These are phyloP conservation scores for Schizopygopsis malacanthus DNA, from an alignment of 2,797 vertebrate genomes.

Conservation along the genomic window DNA sequence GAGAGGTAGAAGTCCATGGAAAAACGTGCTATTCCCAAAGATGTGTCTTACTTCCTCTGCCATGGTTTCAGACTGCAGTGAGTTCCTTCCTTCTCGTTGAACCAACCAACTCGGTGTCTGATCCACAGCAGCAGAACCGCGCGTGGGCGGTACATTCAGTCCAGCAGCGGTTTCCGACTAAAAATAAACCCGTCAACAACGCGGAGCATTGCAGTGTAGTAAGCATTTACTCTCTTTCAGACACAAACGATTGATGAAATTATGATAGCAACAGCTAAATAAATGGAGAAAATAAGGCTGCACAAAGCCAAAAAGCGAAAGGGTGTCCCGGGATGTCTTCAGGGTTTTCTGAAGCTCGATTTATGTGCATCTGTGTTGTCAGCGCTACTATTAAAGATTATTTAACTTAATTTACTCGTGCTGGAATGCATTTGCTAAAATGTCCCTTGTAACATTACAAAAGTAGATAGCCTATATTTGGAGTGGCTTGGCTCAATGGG, in stretches of 20 bases:
- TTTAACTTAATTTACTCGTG: neutral
- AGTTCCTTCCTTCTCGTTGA: constrained; percentile 21
- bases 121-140: constrained; percentile 43
- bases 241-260: neutral
- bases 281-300: neutral
- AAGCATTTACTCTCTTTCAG: neutral
- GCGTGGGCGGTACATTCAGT: constrained; percentile 72
- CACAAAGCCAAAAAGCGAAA: neutral
- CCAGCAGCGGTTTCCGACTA: constrained; percentile 24
- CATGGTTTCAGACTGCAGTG: constrained; percentile 71
- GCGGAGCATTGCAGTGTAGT: neutral
- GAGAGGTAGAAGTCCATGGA: constrained; percentile 60
- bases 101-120: constrained; percentile 8
- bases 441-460: neutral
- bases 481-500: constrained; percentile 30
- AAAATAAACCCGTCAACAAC: constrained; percentile 41
- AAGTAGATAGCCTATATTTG: neutral
- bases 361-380: neutral
- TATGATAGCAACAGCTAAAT: neutral
- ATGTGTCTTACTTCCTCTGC: constrained; percentile 65
- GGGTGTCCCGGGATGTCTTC: neutral
- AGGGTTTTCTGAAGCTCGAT: neutral
- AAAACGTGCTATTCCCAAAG: constrained; percentile 61
- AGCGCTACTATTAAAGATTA: neutral
- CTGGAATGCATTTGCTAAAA: neutral